These are phyloP conservation scores for Xylota segnis DNA, from an alignment of 2,888 invertebrate genomes.

Conservation along the genomic window DNA sequence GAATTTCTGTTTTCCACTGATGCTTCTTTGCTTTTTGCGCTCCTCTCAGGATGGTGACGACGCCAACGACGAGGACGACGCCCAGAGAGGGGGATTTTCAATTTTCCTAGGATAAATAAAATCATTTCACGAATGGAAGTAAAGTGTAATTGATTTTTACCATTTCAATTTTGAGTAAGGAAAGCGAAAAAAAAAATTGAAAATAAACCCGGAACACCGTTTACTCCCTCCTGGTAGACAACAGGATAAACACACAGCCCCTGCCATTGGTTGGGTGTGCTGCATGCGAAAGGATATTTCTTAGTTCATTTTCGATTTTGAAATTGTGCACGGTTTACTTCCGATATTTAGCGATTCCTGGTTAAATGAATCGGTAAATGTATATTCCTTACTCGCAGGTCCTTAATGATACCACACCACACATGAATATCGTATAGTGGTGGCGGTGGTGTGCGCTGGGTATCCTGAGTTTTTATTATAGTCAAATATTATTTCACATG, in stretches of 20 bases:
- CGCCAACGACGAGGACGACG: neutral
- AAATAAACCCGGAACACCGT: slow-evolving; percentile 45
- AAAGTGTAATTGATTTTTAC: slow-evolving; percentile 77
- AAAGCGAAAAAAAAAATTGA: slow-evolving; percentile 29
- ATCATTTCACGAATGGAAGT: slow-evolving; percentile 74
- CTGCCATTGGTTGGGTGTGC: neutral
- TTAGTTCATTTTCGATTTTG: slow-evolving; percentile 42
- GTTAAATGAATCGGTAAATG: slow-evolving; percentile 74
- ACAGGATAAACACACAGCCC: neutral
- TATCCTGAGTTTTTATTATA: slow-evolving; percentile 20
- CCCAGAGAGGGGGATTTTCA: slow-evolving; percentile 43
- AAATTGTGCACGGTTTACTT: slow-evolving; percentile 50
- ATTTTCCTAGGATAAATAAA: slow-evolving; percentile 76
- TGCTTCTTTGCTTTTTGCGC: slow-evolving; percentile 3
- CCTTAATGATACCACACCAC: slow-evolving; percentile 68
- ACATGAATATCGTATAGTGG: slow-evolving; percentile 41
- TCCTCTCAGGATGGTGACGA: neutral
- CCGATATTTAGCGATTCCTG: slow-evolving; percentile 69
- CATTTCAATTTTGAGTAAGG: slow-evolving; percentile 68
- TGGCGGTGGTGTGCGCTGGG: slow-evolving; percentile 12
- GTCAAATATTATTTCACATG: slow-evolving; percentile 70
- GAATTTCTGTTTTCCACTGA: slow-evolving; percentile 35
- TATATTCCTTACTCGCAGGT: slow-evolving; percentile 49
- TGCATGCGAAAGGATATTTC: slow-evolving; percentile 26
- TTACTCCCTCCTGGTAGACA: slow-evolving; percentile 17